Evolutionary conservation across 2,797 vertebrate genomes (phyloP), one percentile per base, ranked within the genome.

Genomic region (Mus spretus): DNA sequence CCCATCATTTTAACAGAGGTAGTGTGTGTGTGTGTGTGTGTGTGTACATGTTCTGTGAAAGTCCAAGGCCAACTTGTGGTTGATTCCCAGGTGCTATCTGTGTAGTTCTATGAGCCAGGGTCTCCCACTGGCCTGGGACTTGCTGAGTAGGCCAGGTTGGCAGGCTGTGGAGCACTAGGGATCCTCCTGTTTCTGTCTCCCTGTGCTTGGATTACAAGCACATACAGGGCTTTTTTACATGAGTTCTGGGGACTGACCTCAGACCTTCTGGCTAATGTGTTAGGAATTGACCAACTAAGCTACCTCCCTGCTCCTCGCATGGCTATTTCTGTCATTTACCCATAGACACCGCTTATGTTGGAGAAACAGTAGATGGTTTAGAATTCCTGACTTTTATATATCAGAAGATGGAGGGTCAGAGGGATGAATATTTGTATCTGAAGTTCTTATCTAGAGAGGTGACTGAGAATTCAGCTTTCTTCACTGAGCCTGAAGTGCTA

Each of bases 381-480:
- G 65, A 79, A 10, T 75, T 19, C n/a, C n/a, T 61, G 44, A 12
- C 67, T 22, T 61, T 55, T 59, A 6, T 22, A 67, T 6, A 90
- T 50, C n/a, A 86, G 88, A 94, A 96, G 86, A 83, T 28, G 40
- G 57, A 82, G n/a, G 20, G 14, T 53, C 78, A 65, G 83, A 90
- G 44, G 31, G 24, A 37, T 80, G 81, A 55, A 6, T 34, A 31
- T 90, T 34, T 95, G 82, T 47, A 92, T 24, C 59, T 80, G 59
- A 85, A 86, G 44, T 6, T 84, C 74, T 63, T 77, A 85, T 88
- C 83, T 70, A 40, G 3, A 57, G 55, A 95, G 72, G n/a, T n/a
- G n/a, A 93, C 53, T 37, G 47, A 93, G 80, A 96, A 95, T 28
- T 88, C 44, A 88, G 44, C 37, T 85, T 93, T 92, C 40, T 24